Percentiles rank a stretch among this genome's conserved stretches.
These are phyloP conservation scores for Nineta flava DNA, from an alignment of 2,888 invertebrate species.

Conservation along the genomic window DNA sequence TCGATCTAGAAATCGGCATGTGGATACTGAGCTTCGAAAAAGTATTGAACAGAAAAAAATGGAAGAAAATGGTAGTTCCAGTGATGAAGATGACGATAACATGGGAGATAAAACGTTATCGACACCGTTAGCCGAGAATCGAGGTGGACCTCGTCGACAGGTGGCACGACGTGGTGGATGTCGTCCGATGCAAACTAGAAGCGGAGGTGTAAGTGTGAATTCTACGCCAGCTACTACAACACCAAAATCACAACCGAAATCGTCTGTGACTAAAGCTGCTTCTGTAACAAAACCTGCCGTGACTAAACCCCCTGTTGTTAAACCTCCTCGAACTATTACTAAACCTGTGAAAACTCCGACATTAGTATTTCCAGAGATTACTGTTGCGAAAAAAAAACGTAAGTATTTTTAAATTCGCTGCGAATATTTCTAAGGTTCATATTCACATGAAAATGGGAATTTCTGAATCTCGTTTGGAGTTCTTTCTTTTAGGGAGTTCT, in stretches of 20 bases:
- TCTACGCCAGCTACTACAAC: not conserved
- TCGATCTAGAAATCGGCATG: slow-evolving; percentile 4
- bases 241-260: not conserved
- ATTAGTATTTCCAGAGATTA: not conserved
- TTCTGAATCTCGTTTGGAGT: too few relatives aligned
- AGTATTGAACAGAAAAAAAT: not conserved
- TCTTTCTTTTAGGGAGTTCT: too few relatives aligned
- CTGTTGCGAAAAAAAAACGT: not conserved
- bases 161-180: not conserved
- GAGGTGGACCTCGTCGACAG: not conserved
- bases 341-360: not conserved
- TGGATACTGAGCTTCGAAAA: slow-evolving; percentile 9
- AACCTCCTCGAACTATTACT: not conserved
- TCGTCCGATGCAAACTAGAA: not conserved
- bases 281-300: not conserved
- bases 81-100: slow-evolving; percentile 9
- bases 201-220: not conserved
- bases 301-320: too few relatives aligned
- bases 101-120: too few relatives aligned
- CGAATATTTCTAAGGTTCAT: too few relatives aligned
- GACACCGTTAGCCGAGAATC: not conserved
- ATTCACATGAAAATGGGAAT: too few relatives aligned
- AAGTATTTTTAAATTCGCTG: too few relatives aligned
- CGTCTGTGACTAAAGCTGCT: not conserved
- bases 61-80: slow-evolving; percentile 11